phyloP scores from a whole-genome alignment of 2,888 invertebrate species.

The Petrolisthes cinctipes region DNA sequence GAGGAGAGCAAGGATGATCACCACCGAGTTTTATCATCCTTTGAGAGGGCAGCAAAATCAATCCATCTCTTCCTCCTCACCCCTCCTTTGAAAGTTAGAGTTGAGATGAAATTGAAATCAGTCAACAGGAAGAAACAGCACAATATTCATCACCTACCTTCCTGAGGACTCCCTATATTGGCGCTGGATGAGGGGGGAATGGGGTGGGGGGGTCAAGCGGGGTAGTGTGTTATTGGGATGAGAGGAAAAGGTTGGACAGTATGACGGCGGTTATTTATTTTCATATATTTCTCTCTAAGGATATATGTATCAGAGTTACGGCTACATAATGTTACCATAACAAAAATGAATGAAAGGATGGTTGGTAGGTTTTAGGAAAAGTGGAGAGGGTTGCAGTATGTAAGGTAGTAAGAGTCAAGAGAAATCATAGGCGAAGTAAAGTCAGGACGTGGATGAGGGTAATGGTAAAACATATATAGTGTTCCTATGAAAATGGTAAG shows the following conservation, averaged over 20 bases:
- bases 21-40: neutral
- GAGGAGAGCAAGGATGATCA: neutral
- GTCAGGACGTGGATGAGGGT: neutral
- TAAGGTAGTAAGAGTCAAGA: constrained; percentile 2
- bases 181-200: neutral
- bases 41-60: neutral
- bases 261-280: neutral
- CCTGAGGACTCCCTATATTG: neutral
- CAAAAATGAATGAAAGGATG: neutral
- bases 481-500: constrained; percentile 1
- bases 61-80: neutral
- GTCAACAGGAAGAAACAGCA: constrained; percentile 30
- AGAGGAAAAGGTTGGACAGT: neutral
- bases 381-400: neutral
- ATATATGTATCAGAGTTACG: neutral
- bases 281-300: neutral
- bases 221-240: constrained; percentile 25
- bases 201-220: constrained; percentile 7
- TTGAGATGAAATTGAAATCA: neutral
- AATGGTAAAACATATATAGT: neutral
- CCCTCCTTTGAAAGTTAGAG: neutral
- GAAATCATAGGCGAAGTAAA: neutral
- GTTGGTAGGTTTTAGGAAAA: neutral
- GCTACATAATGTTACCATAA: neutral
- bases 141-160: constrained; percentile 14